Base-by-base conservation (phyloP, 2,888 invertebrate genomes). In the Lasioglossum lativentre region DNA sequence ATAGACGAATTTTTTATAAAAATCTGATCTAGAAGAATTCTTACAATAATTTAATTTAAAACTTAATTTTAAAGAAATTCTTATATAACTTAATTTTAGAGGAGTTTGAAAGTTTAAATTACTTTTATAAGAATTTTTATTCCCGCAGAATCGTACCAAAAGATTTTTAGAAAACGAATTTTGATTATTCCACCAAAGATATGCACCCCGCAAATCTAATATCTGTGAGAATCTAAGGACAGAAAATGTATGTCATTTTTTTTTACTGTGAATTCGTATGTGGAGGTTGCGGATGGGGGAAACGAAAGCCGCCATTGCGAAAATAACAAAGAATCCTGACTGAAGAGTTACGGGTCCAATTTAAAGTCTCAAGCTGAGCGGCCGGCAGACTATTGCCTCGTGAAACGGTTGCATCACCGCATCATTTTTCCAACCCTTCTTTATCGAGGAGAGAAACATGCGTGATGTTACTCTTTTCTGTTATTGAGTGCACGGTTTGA, bases 291-390 rank as follows among this genome's bases (percentile, higher is more conserved):
- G 38, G 4, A 4, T 19, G 6, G 8, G 52, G 52, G 10, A 8
- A 52, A n/a, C 52, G 8, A 3, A 19, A 30, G 30, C 63, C 6
- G 30, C 30, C 19, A 30, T 63, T 63, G 30, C 30, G 19, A 63
- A 30, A 63, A 63, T 63, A 83, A 83, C 45, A 59, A 16, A 42
- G 45, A 34, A 40, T 3, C 38, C 34, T 2, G 23, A 14, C 27
- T n/a, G 63, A 59, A 59, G 52, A 68, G 63, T 81, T 73, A 56
- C 40, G 27, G 12, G 45, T 70, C 27, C 74, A 82, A 84, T 84
- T 84, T 82, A 59, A 74, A 42, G 59, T 45, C 47, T 70, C 82
- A 30, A 47, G 70, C 83, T 74, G 74, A 6, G 73, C 23, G n/a
- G 4, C 42, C 12, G 70, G 56, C 56, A 63, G 40, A 59, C 59